Evolutionary conservation across 2,113 vertebrate genomes (phyloP), one percentile per base, ranked within the genome.

Genomic region (Indicator maculatus): DNA sequence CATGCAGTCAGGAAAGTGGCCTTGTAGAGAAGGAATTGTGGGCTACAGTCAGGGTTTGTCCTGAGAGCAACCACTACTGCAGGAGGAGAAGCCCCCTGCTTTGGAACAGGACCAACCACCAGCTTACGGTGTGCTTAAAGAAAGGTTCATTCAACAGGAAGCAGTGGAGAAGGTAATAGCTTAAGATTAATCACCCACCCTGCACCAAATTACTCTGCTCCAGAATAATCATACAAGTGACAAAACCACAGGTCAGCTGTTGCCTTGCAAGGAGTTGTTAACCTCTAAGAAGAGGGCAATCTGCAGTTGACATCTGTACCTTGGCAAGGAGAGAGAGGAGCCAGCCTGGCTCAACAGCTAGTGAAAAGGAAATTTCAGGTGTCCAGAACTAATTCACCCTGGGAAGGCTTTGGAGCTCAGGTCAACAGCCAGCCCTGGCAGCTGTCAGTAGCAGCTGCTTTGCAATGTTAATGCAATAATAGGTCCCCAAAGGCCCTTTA

Each of bases 81-180:
- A 45, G 30, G 45, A 33, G 28, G 28, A 92, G 87, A 36, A 30
- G 2, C 20, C n/a, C 21, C 45, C 28, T 76, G 18, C 20, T 89
- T 93, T 92, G 71, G 45, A 92, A 71, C 18, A 82, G 12, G 44
- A 66, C 39, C 78, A 94, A 82, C 36, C 15, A 63, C 1, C n/a
- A 59, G 30, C 31, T 85, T 66, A 52, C 66, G 91, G 91, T 81
- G 56, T 87, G 36, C 83, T 87, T 90, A 44, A 83, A 82, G 90
- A 50, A 44, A 16, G n/a, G 23, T 83, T 70, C 71, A 89, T 90
- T 93, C 50, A 76, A 73, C 55, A 72, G 84, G 74, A 93, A 91
- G 66, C 24, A 89, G 76, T 45, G 26, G 78, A 89, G 24, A 82
- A 26, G 21, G 24, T 82, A 88, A 83, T 12, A 90, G 50, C 83